Conservation (phyloP, 2,888 invertebrate species). For the Nudaria mundana region DNA sequence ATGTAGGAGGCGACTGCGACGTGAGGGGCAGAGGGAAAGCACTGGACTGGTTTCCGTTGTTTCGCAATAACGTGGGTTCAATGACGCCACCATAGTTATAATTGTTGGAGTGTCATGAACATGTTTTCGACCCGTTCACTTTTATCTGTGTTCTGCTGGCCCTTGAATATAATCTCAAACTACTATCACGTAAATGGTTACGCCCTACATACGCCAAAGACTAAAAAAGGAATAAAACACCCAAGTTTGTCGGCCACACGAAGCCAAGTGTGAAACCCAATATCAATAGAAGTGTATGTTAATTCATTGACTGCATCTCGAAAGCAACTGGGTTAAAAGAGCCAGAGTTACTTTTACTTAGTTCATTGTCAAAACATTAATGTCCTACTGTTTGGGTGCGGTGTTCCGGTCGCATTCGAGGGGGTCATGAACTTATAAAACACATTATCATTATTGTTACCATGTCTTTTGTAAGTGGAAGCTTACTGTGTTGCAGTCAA, state of each 20-base stretch:
- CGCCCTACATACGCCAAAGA: slow-evolving; percentile 26
- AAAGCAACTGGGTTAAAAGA: slow-evolving; percentile 4
- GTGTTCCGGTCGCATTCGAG: neutral
- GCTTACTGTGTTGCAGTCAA: too few relatives aligned
- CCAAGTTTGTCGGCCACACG: slow-evolving; percentile 14
- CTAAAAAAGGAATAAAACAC: slow-evolving; percentile 20
- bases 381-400: neutral
- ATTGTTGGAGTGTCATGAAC: slow-evolving; percentile 70
- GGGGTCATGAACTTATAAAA: neutral
- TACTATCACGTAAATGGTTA: slow-evolving; percentile 24
- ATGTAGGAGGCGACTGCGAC: slow-evolving; percentile 38
- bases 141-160: slow-evolving; percentile 7
- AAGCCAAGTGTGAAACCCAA: slow-evolving; percentile 17
- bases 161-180: slow-evolving; percentile 26
- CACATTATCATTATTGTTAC: neutral
- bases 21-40: slow-evolving; percentile 24
- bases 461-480: too few relatives aligned
- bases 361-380: neutral
- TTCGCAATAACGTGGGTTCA: slow-evolving; percentile 79
- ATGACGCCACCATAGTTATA: slow-evolving; percentile 72
- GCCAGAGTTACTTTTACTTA: slow-evolving; percentile 1
- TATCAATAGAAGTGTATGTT: slow-evolving; percentile 15
- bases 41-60: slow-evolving; percentile 79
- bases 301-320: slow-evolving; percentile 13
- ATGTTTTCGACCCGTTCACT: slow-evolving; percentile 64